Base-by-base conservation (phyloP, 2,113 vertebrate genomes). In the Poicephalus gulielmi region DNA sequence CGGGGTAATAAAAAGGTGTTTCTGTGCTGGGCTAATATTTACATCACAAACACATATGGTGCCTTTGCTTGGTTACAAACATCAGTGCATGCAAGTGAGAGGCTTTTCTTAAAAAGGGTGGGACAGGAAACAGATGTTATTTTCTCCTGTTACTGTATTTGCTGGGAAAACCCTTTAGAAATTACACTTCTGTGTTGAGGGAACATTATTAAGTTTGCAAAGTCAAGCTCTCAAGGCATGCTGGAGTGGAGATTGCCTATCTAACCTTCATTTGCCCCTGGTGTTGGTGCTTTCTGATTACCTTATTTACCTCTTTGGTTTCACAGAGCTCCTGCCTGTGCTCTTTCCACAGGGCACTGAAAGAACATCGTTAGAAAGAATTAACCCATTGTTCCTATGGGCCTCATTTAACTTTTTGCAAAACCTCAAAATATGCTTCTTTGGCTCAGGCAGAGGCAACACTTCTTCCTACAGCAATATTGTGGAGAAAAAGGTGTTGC, bases 21-120 rank as follows among this genome's bases (percentile, higher is more conserved):
- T 92, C 82, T 91, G 59, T 86, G 55, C 70, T 86, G 35, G 47
- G 79, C 76, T 92, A 94, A 96, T 97, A 95, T 97, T 97, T 96
- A 96, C 94, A 95, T 55, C 60, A 70, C 92, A 97, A 94, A 97
- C 79, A 92, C 82, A 92, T 28, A 53, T 1, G 16, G 91, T 37
- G 53, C 86, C 60, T 88, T 81, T 95, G 96, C 87, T 97, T 95
- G 89, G 81, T 92, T 78, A 66, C 83, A 96, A 95, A 97, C 70
- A 90, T 57, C 43, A 37, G 55, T 30, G 46, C 28, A 0, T 57
- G 53, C 13, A 62, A 73, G 44, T 9, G 33, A 86, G 85, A 93
- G 85, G 77, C 47, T 49, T 95, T 97, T 92, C 73, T 81, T 30
- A 0, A 84, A 88, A 94, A 75, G 86, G 81, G 90, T 60, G 77